phyloP scores from a whole-genome alignment of 2,797 vertebrate genomes.

The Pangasius macronema region DNA sequence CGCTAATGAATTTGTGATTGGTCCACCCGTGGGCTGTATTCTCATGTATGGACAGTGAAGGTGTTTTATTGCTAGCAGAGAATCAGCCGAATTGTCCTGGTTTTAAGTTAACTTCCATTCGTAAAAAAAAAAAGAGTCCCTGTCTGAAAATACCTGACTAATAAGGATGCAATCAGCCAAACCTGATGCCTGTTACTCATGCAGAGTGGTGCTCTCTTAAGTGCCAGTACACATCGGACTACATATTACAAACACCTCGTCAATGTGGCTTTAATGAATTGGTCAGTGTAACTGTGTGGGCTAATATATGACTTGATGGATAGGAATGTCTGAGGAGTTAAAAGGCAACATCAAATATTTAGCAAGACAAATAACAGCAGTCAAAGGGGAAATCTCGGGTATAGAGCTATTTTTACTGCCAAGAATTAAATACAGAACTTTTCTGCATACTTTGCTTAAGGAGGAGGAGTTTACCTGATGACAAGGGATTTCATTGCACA shows the following conservation, averaged over 20 bases:
- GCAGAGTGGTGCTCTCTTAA: too few species aligned
- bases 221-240: too few species aligned
- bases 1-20: neutral
- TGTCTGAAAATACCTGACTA: neutral
- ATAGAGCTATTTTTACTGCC: constrained; percentile 44
- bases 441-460: constrained; percentile 53
- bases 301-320: neutral
- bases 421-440: constrained; percentile 19
- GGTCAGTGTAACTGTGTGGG: neutral
- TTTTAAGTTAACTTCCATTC: neutral
- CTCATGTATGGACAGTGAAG: neutral
- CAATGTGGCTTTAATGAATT: too few species aligned
- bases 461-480: constrained; percentile 52
- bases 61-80: neutral
- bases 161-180: neutral
- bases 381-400: constrained; percentile 19
- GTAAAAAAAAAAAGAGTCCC: too few species aligned
- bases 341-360: constrained; percentile 19
- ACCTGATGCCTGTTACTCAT: too few species aligned
- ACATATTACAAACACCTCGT: too few species aligned
- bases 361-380: neutral
- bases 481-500: constrained; percentile 51
- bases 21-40: neutral
- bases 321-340: constrained; percentile 6
- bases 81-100: neutral